Base-by-base conservation (phyloP, 2,113 vertebrate species). In the Scophthalmus maximus region DNA sequence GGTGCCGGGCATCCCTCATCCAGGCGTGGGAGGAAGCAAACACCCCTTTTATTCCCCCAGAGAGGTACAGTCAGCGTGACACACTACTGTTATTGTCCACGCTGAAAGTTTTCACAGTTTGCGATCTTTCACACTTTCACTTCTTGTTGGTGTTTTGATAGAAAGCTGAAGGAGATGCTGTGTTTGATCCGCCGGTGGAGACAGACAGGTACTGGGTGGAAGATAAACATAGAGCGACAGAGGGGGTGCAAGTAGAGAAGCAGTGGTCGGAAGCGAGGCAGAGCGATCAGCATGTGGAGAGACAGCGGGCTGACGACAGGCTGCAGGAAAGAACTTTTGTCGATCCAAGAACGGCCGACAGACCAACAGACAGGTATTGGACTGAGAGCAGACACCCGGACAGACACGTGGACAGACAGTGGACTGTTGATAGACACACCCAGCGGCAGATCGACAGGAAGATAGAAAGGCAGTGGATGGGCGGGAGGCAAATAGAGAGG, bases 361-460 rank as follows among this genome's bases (percentile, higher is more conserved):
- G 73, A 76, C 87, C n/a, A 22, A 20, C 64, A 18, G 91, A 84
- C 68, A 86, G 76, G 63, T 81, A 73, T 80, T 67, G 75, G 81
- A 79, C 84, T 1, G 90, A 89, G 67, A 82, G 81, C 30, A 87
- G 84, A 42, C 81, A 83, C 49, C 38, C 66, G 6, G 88, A 92
- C 23, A 89, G 89, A 59, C 80, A 84, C 14, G 0, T 82, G 53
- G 87, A 90, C 42, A 87, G 83, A 67, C 90, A 92, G 83, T 89
- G 89, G 89, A 90, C 92, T 1, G 87, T 90, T 18, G 91, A 92
- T 72, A 81, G 88, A 61, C 89, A 91, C 61, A 90, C 91, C 4
- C 91, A 92, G 75, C 61, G 91, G 50, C 91, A 91, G 84, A 91
- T 93, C n/a, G 92, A 93, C 82, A 82, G 92, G 18, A 91, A 91